Percentiles rank a stretch among this genome's conserved stretches.
These are phyloP conservation scores for Saccostrea glomerata DNA, from an alignment of 1,140 invertebrate species.

Conservation along the genomic window DNA sequence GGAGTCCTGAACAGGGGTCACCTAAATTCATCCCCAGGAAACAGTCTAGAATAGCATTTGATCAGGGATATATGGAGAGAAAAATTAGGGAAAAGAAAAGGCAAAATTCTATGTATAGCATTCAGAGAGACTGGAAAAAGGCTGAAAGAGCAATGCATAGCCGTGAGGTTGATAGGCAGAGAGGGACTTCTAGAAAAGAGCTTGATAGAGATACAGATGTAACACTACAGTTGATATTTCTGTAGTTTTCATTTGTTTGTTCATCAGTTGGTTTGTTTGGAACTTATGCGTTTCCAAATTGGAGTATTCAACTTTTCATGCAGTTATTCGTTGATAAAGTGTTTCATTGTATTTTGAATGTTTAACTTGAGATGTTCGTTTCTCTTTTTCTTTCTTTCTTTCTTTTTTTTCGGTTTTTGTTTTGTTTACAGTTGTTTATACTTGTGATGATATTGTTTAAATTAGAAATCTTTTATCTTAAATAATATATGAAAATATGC, in stretches of 20 bases:
- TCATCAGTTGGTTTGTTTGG: not conserved
- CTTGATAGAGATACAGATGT: not conserved
- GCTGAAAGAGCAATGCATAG: not conserved
- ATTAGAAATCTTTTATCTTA: too few species aligned
- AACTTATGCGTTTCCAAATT: not conserved
- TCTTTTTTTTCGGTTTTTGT: too few species aligned
- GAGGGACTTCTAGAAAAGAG: constrained; percentile 48
- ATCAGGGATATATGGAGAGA: not conserved
- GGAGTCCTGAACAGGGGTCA: not conserved
- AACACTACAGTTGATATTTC: constrained; percentile 15
- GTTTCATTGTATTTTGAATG: too few species aligned
- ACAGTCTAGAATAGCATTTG: not conserved
- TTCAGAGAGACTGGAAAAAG: constrained; percentile 11
- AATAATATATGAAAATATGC: too few species aligned
- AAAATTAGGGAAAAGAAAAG: not conserved
- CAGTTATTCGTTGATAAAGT: not conserved
- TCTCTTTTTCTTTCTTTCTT: too few species aligned
- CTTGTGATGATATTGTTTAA: too few species aligned
- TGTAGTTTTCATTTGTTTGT: constrained; percentile 26
- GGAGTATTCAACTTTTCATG: not conserved
- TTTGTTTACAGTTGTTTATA: too few species aligned
- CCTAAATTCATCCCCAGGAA: not conserved
- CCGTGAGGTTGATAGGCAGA: not conserved
- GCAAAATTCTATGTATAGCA: constrained; percentile 9
- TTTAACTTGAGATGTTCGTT: too few species aligned